A percentile compares a stretch with the other conserved stretches of the same genome.
phyloP scores from a whole-genome alignment of 2,888 invertebrate species.

The Heliconius charithonia region DNA sequence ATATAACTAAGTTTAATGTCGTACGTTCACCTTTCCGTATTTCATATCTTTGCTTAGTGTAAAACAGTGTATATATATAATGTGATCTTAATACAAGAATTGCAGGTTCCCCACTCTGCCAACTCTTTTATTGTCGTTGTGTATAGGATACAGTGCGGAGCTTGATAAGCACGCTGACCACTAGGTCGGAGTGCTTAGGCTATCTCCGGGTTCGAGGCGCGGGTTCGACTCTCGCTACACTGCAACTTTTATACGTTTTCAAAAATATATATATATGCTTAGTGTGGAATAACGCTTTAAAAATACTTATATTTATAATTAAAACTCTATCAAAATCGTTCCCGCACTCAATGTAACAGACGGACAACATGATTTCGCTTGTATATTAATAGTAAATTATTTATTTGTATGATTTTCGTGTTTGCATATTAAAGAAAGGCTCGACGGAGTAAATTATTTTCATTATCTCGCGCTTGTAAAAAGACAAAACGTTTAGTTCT shows the following conservation, averaged over 20 bases:
- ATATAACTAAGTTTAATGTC: background rate
- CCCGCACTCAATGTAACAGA: background rate
- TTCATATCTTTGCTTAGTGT: no score
- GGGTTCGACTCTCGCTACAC: no score
- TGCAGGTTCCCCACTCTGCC: background rate
- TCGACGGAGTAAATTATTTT: background rate
- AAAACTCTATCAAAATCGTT: constrained; percentile 5
- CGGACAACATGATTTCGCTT: background rate
- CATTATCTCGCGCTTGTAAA: background rate
- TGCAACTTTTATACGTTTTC: no score
- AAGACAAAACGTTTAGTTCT: no score
- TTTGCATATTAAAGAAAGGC: background rate
- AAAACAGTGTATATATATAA: no score
- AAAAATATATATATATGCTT: background rate
- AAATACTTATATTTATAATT: background rate
- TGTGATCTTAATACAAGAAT: background rate
- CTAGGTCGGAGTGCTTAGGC: no score
- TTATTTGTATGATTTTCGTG: constrained; percentile 9
- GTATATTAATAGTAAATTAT: constrained; percentile 14
- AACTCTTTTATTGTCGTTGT: background rate
- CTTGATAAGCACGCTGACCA: no score
- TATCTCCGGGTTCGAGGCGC: no score
- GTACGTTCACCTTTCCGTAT: constrained; percentile 4
- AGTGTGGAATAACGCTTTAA: background rate
- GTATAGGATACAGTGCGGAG: background rate